These are phyloP conservation scores for Diloba caeruleocephala DNA, from an alignment of 2,888 invertebrate genomes.

Conservation along the genomic window DNA sequence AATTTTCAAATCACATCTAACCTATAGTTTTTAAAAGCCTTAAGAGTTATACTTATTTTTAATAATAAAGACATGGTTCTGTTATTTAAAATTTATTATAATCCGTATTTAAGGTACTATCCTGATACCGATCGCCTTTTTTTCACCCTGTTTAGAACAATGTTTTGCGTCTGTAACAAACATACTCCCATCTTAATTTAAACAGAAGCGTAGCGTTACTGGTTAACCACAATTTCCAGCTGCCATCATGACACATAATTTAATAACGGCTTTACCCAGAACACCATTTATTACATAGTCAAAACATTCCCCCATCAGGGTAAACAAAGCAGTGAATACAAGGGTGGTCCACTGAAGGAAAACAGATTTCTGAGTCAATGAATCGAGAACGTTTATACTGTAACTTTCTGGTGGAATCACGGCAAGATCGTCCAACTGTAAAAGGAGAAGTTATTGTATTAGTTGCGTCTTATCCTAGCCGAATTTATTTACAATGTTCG, in stretches of 20 bases:
- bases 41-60: no score
- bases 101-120: no score
- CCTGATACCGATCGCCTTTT: no score
- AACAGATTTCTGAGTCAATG: conserved; percentile 84
- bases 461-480: conserved; percentile 62
- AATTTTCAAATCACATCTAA: no score
- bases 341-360: conserved; percentile 67
- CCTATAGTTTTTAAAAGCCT: no score
- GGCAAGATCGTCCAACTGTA: conserved; percentile 73
- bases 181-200: conserved; percentile 30
- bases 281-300: conserved; percentile 35
- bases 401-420: conserved; percentile 75
- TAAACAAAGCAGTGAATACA: conserved; percentile 57
- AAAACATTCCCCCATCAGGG: conserved; percentile 40
- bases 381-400: conserved; percentile 73
- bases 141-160: no score
- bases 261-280: conserved; percentile 38
- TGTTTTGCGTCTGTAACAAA: conserved; percentile 18
- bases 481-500: conserved; percentile 53
- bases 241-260: conserved; percentile 37
- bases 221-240: conserved; percentile 26
- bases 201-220: conserved; percentile 18
- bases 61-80: no score
- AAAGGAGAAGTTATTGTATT: conserved; percentile 74
- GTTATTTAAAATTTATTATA: no score